A percentile compares a stretch with the other conserved stretches of the same genome.
These are phyloP conservation scores for Dicaeum eximium DNA, from an alignment of 2,113 vertebrate genomes.

Conservation along the genomic window DNA sequence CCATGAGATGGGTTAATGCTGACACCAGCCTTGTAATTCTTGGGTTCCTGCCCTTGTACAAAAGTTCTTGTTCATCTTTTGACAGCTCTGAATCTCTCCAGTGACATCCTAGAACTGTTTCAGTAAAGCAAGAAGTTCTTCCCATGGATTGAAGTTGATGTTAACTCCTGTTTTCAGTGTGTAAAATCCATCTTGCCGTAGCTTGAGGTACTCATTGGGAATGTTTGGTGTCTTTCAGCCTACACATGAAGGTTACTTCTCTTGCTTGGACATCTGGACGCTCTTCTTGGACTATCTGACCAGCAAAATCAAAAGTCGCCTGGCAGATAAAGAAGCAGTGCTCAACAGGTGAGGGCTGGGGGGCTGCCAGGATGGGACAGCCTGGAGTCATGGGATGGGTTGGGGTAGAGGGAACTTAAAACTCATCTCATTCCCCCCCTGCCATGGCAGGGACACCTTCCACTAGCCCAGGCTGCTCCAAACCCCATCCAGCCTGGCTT, in stretches of 20 bases:
- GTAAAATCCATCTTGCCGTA: neutral
- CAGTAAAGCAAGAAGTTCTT: neutral
- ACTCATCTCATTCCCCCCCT: fast-evolving
- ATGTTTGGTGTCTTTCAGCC: slow-evolving; percentile 76
- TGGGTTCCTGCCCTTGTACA: neutral
- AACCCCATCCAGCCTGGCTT: fast-evolving
- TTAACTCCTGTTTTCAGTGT: neutral
- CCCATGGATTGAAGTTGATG: neutral
- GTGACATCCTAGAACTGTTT: neutral
- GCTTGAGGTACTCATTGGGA: fast-evolving
- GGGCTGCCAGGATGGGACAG: neutral
- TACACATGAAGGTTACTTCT: slow-evolving; percentile 95
- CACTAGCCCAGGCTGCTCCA: neutral
- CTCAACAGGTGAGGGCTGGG: slow-evolving; percentile 77
- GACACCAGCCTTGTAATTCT: neutral
- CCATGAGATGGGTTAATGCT: neutral
- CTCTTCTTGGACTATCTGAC: slow-evolving; percentile 97
- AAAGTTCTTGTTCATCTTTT: neutral
- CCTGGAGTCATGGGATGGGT: neutral
- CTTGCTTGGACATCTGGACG: slow-evolving; percentile 97
- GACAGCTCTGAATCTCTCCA: neutral
- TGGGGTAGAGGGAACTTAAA: neutral
- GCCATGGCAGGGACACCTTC: neutral
- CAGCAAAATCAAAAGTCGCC: slow-evolving; percentile 93
- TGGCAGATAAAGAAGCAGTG: slow-evolving; percentile 91